Evolutionary conservation across 2,113 vertebrate species (phyloP), one percentile per base, ranked within the genome.

Genomic region (Oxygymnocypris stewartii): DNA sequence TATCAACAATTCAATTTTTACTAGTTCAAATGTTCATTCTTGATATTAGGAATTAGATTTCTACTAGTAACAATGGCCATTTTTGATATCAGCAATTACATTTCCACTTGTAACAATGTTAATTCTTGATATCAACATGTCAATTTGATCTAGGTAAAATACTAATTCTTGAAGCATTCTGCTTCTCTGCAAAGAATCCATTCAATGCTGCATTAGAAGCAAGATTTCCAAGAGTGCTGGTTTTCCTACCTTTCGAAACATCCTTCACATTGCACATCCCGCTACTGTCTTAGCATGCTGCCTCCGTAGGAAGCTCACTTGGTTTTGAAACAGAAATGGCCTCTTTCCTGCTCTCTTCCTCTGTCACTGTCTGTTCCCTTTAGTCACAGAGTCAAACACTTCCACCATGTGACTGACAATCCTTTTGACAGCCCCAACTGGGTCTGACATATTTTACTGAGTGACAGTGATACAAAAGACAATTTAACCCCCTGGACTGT

Each of bases 341-440:
- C 73, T 76, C 20, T n/a, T 28, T 47, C n/a, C 12, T 23, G 12
- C 40, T 47, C 11, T 44, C 42, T 76, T 76, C n/a, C 14, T 14
- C 40, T 59, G 12, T 63, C 35, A 63, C 54, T 25, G 35, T 80
- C 78, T 63, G 13, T 28, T 47, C 12, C 13, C 79, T 80, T 37
- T 44, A 80, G 79, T 63, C 37, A 61, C 79, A 80, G 57, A 80
- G 57, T 80, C 79, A 42, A 81, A 65, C 40, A 81, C 40, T 42
- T 28, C 59, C 37, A 47, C 40, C 59, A 65, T 65, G 40, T 81
- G 79, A 81, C 79, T 65, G 79, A 65, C 40, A 65, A 65, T 65
- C 57, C 14, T 31, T 81, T 81, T 81, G 79, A 28, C 79, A 81
- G 78, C 78, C 12, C 78, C 2, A 6, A 61, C 54, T 59, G 31